Evolutionary conservation across 2,888 invertebrate genomes (phyloP).

Genomic region (Ischnura elegans): DNA sequence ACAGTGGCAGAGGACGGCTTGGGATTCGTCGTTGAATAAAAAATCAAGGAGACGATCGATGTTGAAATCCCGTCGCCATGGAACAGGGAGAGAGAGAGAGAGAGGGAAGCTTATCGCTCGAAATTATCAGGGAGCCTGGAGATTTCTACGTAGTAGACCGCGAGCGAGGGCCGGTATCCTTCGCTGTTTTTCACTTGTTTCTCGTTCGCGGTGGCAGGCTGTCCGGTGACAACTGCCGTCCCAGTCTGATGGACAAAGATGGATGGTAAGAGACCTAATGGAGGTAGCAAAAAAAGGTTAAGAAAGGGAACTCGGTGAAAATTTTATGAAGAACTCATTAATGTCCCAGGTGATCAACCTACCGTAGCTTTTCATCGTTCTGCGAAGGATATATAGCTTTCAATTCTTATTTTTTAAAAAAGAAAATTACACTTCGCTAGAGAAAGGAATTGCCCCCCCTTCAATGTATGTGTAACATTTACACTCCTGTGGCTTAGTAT

Average conservation of each 20-base stretch:
- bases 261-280: background rate
- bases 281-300: background rate
- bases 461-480: no score
- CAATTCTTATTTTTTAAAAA: no score
- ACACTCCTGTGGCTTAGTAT: no score
- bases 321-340: no score
- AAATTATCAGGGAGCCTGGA: background rate
- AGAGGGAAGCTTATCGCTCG: background rate
- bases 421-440: no score
- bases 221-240: background rate
- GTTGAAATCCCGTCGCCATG: background rate
- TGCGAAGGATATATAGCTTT: no score
- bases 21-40: background rate
- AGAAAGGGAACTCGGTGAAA: no score
- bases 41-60: slow-evolving; percentile 17
- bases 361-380: no score
- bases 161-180: background rate
- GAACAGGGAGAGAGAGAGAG: background rate
- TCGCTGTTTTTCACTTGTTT: background rate
- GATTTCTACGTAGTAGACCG: background rate
- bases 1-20: background rate
- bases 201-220: background rate
- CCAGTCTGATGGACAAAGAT: background rate
- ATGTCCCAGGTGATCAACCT: no score
- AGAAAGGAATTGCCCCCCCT: no score